phyloP scores from a whole-genome alignment of 2,113 vertebrate species.

The Carassius auratus region DNA sequence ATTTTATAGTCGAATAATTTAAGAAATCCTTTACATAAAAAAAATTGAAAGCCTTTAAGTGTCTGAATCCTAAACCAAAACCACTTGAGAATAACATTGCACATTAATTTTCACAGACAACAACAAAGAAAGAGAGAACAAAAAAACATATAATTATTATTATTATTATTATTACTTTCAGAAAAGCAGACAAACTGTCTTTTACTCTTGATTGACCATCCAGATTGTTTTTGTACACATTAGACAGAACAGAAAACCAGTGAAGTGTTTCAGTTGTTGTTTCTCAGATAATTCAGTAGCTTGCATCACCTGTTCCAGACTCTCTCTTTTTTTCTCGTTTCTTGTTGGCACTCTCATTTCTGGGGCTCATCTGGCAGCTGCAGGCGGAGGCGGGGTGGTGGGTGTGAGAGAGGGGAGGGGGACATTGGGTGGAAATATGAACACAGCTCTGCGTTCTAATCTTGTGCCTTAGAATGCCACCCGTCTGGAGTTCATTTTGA shows the following conservation, averaged over 20 bases:
- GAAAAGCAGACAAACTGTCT: conserved; percentile 5
- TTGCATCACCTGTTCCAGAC: conserved; percentile 44
- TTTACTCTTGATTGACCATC: conserved; percentile 43
- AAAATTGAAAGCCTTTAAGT: no score
- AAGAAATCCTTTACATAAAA: neutral
- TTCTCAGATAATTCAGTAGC: conserved; percentile 9
- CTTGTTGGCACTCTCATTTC: conserved; percentile 36
- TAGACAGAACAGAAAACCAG: neutral
- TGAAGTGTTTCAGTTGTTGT: conserved; percentile 25
- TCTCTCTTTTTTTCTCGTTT: conserved; percentile 18
- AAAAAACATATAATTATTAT: neutral
- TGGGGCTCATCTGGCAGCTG: conserved; percentile 49
- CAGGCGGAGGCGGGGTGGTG: conserved; percentile 35
- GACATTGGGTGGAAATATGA: conserved; percentile 29
- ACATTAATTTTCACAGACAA: neutral
- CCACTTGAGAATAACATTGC: neutral
- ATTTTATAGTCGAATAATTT: neutral
- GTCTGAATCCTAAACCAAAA: neutral
- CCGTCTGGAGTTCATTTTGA: conserved; percentile 28
- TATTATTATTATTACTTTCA: neutral
- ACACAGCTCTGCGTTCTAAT: conserved; percentile 29
- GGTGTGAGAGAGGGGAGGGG: conserved; percentile 1
- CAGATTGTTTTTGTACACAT: neutral
- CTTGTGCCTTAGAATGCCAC: conserved; percentile 21
- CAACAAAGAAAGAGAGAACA: no score